These are phyloP conservation scores for Watsonalla binaria DNA, from an alignment of 2,888 invertebrate genomes.

Conservation along the genomic window DNA sequence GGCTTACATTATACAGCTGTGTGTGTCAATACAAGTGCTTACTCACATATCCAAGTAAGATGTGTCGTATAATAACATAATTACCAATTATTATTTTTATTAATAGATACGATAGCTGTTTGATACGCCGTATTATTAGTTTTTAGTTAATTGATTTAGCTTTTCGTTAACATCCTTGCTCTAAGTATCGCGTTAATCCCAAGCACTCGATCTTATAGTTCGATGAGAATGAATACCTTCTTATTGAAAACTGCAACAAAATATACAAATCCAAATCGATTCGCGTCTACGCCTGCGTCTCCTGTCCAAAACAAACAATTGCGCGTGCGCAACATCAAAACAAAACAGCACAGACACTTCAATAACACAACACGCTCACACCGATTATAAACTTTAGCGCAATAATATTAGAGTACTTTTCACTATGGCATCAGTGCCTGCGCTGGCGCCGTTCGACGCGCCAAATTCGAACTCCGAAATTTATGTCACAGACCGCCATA, in stretches of 20 bases:
- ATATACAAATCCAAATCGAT: conserved; percentile 4
- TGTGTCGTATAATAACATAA: too few species aligned
- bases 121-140: too few species aligned
- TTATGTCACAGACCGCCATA: conserved; percentile 28
- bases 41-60: too few species aligned
- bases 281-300: conserved; percentile 10
- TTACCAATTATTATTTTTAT: too few species aligned
- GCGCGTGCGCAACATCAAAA: conserved; percentile 29
- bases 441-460: conserved; percentile 7
- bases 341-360: conserved; percentile 26
- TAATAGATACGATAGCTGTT: too few species aligned
- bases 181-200: too few species aligned
- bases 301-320: conserved; percentile 32
- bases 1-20: neutral
- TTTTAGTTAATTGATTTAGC: too few species aligned
- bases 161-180: too few species aligned
- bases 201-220: too few species aligned
- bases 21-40: neutral
- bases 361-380: conserved; percentile 21
- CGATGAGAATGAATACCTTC: neutral
- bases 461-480: conserved; percentile 21
- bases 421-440: conserved; percentile 11
- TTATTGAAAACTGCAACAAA: neutral
- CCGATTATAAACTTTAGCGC: conserved; percentile 22
- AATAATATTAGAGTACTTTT: conserved; percentile 21